Conservation (phyloP, 37 sponge, comb jelly and placozoan species). For the Chondrilla cf. caribensis region DNA sequence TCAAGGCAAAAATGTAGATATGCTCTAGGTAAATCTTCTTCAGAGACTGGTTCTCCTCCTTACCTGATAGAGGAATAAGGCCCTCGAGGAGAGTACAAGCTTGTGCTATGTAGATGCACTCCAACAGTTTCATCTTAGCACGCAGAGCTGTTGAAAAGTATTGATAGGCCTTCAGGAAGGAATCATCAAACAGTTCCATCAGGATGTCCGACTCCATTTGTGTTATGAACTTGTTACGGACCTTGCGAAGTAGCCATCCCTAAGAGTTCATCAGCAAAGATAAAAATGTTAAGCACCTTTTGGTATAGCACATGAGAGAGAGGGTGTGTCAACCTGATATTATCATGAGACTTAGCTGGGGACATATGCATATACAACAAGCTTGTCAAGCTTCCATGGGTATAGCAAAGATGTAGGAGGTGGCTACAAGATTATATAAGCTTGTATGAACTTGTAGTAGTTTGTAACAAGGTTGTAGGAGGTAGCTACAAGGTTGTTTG, state of each 20-base stretch:
- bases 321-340: too few species aligned
- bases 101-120: slow-evolving; percentile 90
- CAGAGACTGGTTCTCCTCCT: slow-evolving; percentile 75
- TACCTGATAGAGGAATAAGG: slow-evolving; percentile 61
- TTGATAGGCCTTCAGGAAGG: slow-evolving; percentile 72
- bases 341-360: too few species aligned
- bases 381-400: too few species aligned
- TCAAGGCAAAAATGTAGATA: slow-evolving; percentile 89
- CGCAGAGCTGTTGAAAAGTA: slow-evolving; percentile 48
- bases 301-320: too few species aligned
- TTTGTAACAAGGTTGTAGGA: too few species aligned
- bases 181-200: slow-evolving; percentile 67
- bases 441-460: too few species aligned
- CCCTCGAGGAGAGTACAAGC: slow-evolving; percentile 84
- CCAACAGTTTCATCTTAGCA: slow-evolving; percentile 92
- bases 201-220: slow-evolving; percentile 72
- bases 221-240: slow-evolving; percentile 66
- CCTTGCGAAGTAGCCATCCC: slow-evolving; percentile 76
- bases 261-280: background rate
- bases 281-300: too few species aligned
- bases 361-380: too few species aligned
- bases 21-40: slow-evolving; percentile 64
- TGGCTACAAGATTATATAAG: too few species aligned
- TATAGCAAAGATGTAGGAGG: too few species aligned
- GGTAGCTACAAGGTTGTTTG: too few species aligned